Conservation (phyloP, 2,797 vertebrate species). For the Limosa lapponica region DNA sequence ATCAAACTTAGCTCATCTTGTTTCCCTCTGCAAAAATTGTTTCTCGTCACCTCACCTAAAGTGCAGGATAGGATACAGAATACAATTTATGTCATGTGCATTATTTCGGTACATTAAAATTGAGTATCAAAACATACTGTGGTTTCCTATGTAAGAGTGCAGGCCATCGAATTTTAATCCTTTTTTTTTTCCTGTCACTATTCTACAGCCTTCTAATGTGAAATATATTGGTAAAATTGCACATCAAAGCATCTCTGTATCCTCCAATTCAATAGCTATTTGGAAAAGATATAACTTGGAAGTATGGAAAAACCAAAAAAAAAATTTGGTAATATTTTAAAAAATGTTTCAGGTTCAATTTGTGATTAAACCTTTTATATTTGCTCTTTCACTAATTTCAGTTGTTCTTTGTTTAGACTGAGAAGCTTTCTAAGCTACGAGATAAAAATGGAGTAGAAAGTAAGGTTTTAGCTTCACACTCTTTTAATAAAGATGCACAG, state of each 20-base stretch:
- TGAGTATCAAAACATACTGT: neutral
- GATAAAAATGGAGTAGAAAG: neutral
- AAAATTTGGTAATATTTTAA: neutral
- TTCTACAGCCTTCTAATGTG: neutral
- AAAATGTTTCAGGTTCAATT: rapidly evolving
- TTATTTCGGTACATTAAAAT: neutral
- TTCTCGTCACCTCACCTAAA: neutral
- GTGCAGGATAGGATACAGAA: neutral
- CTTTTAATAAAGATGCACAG: neutral
- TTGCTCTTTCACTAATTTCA: neutral
- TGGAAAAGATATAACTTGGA: neutral
- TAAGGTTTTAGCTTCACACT: neutral
- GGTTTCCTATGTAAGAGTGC: rapidly evolving
- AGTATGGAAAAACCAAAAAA: neutral
- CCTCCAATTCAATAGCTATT: neutral
- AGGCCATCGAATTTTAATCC: neutral
- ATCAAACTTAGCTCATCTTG: neutral
- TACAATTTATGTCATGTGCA: neutral
- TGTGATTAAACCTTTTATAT: neutral
- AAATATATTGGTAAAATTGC: neutral
- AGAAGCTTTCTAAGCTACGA: neutral
- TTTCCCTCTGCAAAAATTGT: neutral
- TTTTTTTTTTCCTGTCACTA: rapidly evolving
- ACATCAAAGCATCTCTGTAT: neutral
- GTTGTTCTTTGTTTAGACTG: neutral